These are phyloP conservation scores for Danionella cerebrum DNA, from an alignment of 2,113 vertebrate genomes.

Conservation along the genomic window DNA sequence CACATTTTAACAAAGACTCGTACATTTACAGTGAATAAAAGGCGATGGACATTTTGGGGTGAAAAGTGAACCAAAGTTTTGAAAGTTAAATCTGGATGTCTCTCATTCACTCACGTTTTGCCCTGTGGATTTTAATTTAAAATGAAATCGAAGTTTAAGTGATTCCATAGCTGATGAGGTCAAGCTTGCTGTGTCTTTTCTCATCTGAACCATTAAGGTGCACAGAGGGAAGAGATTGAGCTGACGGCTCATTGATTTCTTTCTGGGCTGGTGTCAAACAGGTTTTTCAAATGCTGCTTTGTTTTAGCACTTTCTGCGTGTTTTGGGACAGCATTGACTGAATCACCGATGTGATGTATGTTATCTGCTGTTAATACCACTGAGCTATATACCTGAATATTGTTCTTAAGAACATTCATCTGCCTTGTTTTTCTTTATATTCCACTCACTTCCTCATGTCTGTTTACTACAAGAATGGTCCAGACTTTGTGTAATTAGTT, in stretches of 20 bases:
- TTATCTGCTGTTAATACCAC: no score
- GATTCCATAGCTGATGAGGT: slow-evolving; percentile 18
- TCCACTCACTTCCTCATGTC: not conserved
- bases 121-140: not conserved
- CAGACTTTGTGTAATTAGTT: not conserved
- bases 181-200: not conserved
- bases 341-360: no score
- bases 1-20: no score
- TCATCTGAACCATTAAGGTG: not conserved
- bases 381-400: no score
- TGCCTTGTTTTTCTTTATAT: not conserved
- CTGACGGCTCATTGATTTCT: slow-evolving; percentile 32
- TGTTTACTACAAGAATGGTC: not conserved
- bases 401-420: not conserved
- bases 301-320: not conserved
- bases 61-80: not conserved
- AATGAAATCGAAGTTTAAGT: slow-evolving; percentile 11
- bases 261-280: slow-evolving; percentile 20
- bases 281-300: not conserved
- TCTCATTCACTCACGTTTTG: not conserved
- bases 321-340: not conserved
- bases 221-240: slow-evolving; percentile 2
- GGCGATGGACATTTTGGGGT: no score
- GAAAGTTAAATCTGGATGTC: not conserved
- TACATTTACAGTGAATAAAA: no score